Conservation (phyloP, 2,888 invertebrate genomes). For the Dexiosoma caninum region DNA sequence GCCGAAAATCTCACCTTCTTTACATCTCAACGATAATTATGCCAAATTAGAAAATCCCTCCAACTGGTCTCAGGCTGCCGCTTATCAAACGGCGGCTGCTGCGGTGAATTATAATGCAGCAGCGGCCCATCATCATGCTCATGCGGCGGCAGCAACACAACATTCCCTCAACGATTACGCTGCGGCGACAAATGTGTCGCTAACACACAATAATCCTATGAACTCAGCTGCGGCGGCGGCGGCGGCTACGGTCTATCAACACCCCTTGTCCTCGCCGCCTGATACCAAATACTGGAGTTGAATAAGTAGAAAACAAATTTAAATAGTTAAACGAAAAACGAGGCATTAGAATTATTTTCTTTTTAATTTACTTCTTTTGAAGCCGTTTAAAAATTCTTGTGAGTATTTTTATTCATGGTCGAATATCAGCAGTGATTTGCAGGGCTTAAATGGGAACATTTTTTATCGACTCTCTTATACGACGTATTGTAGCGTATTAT, state of each 20-base stretch:
- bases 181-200: conserved; percentile 68
- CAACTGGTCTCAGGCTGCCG: conserved; percentile 77
- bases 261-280: conserved; percentile 73
- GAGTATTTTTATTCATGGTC: neutral
- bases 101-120: conserved; percentile 75
- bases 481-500: neutral
- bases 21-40: conserved; percentile 75
- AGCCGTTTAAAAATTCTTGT: neutral
- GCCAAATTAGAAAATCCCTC: conserved; percentile 74
- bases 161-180: conserved; percentile 73
- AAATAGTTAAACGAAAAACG: neutral
- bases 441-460: neutral
- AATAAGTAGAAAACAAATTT: neutral
- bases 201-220: conserved; percentile 70
- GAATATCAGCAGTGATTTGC: neutral
- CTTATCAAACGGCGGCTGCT: conserved; percentile 75
- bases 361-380: neutral
- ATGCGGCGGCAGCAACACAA: conserved; percentile 66
- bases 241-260: conserved; percentile 73
- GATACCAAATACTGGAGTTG: conserved; percentile 77
- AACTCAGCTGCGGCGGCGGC: conserved; percentile 69
- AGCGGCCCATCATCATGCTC: conserved; percentile 67
- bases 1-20: conserved; percentile 76
- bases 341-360: conserved; percentile 12
- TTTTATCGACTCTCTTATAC: neutral